Evolutionary conservation across 1,140 invertebrate genomes (phyloP).

Genomic region (Prorops nasuta): DNA sequence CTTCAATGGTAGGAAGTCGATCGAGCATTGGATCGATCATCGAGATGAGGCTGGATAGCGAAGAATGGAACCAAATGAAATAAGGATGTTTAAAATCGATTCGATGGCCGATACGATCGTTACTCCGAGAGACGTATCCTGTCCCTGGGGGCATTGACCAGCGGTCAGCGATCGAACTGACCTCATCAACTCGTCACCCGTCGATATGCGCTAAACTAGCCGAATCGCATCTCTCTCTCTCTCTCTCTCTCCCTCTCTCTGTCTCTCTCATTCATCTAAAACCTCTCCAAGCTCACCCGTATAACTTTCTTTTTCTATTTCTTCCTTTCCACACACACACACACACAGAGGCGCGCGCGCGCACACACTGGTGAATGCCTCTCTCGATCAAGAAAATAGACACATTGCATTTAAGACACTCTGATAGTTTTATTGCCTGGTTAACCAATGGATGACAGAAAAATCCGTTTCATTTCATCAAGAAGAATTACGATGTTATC

Average conservation of each 20-base stretch:
- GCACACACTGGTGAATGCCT: background rate
- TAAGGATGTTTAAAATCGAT: conserved; percentile 22
- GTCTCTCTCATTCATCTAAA: background rate
- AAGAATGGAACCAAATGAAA: no score
- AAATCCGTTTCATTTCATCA: background rate
- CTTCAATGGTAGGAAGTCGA: background rate
- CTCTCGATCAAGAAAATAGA: background rate
- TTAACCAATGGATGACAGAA: background rate
- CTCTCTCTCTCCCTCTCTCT: background rate
- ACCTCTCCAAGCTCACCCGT: no score
- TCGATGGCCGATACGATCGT: conserved; percentile 1
- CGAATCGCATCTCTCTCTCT: conserved; percentile 5
- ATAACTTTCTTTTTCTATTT: no score
- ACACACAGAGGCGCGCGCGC: background rate
- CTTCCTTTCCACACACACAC: background rate
- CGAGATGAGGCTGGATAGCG: background rate
- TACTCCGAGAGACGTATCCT: conserved; percentile 8
- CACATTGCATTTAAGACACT: background rate
- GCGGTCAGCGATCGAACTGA: conserved; percentile 17
- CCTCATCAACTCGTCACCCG: conserved; percentile 14
- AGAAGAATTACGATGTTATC: background rate
- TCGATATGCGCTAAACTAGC: conserved; percentile 12
- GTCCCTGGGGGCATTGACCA: conserved; percentile 28
- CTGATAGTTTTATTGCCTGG: background rate
- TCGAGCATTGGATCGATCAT: background rate